Base-by-base conservation (phyloP, 2,113 vertebrate genomes). In the Sinocyclocheilus grahami region DNA sequence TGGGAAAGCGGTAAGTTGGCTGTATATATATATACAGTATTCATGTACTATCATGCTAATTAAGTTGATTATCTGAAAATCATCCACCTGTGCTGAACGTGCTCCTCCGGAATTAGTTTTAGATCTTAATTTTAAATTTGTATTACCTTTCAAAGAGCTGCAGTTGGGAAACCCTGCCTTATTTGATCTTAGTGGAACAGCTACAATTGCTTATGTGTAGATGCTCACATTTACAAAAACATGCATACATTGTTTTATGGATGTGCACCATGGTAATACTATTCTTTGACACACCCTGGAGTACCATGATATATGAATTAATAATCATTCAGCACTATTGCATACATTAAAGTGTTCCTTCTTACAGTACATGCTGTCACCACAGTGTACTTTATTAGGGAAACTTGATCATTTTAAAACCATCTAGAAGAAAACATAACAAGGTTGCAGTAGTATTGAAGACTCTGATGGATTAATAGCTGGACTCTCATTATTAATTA, bases 381-480 rank as follows among this genome's bases (percentile, higher is more conserved):
- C 12, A 76, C 42, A 27, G 53, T 20, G 5, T 37, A 14, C 33
- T 33, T 78, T 27, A 30, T 24, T 53, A 55, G 24, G 11, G 4
- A 58, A 53, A 33, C 75, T 18, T 78, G 53, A 53, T 27, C 5
- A 39, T 24, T 27, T 63, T 18, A 46, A 46, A 39, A 1, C 24
- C 20, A 79, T 37, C 1, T 55, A 37, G 3, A 82, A 24, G 4
- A 63, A 82, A 71, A 82, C 5, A 8, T 46, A 82, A 13, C 12
- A 51, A 48, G n/a, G 24, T 37, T 71, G 46, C 42, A 71, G 65
- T 53, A 14, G 20, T 83, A 83, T 55, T 83, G 42, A 53, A 71
- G 63, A 71, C 46, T 33, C 39, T 69, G 27, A 83, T 65, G 39
- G 62, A 83, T 83, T 82, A 83, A 53, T 51, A 71, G 42, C 20